Evolutionary conservation across 2,797 vertebrate species (phyloP).

Genomic region (Eutrigla gurnardus): DNA sequence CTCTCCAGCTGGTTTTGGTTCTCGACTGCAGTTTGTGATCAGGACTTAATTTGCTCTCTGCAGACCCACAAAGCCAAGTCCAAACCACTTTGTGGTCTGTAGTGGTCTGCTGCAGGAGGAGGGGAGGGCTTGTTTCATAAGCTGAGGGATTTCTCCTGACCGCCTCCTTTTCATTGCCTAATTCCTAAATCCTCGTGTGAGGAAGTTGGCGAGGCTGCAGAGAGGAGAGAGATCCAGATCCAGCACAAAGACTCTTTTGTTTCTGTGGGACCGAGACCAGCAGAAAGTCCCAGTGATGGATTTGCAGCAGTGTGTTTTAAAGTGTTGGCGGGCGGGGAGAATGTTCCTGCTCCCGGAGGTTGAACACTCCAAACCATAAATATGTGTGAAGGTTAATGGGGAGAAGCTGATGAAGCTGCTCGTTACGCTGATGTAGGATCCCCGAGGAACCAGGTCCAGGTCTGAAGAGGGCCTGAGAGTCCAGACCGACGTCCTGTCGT

Average conservation of each 20-base stretch:
- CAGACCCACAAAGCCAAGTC: not conserved
- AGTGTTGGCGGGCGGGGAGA: conserved; percentile 1
- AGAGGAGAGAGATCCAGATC: conserved; percentile 26
- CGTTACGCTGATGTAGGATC: not conserved
- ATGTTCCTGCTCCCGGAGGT: not conserved
- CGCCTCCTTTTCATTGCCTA: conserved; percentile 31
- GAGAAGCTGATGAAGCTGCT: conserved; percentile 10
- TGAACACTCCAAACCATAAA: not conserved
- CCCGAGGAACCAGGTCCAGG: too few species aligned
- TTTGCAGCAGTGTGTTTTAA: not conserved
- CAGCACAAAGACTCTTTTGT: conserved; percentile 64
- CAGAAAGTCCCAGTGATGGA: conserved; percentile 46
- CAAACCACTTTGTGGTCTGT: not conserved
- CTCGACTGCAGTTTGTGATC: not conserved
- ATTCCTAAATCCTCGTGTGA: conserved; percentile 43
- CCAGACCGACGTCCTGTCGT: too few species aligned
- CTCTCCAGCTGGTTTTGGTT: not conserved
- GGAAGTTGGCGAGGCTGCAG: conserved; percentile 39
- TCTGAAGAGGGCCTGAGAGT: too few species aligned
- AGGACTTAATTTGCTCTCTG: not conserved
- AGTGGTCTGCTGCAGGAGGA: not conserved
- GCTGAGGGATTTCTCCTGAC: not conserved
- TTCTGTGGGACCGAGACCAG: conserved; percentile 37
- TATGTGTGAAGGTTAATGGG: conserved; percentile 4
- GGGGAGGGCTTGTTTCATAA: not conserved